These are phyloP conservation scores for Microtus ochrogaster DNA, from an alignment of 2,113 vertebrate species.

Conservation along the genomic window DNA sequence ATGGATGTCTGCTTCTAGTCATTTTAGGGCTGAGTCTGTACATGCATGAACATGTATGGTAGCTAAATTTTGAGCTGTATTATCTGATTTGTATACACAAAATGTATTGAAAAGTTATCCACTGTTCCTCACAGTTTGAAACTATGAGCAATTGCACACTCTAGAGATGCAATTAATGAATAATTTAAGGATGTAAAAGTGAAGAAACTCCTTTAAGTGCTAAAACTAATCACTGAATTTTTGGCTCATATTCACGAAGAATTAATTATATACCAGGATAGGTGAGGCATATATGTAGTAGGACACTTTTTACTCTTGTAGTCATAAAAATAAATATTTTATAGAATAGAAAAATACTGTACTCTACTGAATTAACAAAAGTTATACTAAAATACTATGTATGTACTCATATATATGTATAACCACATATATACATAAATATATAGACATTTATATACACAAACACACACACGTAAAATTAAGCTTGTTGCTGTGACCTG, in stretches of 20 bases:
- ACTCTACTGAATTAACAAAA: conserved; percentile 94
- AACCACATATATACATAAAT: too few species aligned
- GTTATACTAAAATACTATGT: conserved; percentile 89
- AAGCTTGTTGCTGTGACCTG: conserved; percentile 92
- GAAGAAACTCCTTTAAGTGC: conserved; percentile 86
- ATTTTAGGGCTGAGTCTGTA: background rate
- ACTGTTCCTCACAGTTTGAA: conserved; percentile 86
- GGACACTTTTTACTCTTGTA: conserved; percentile 93
- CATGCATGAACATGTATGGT: conserved; percentile 60
- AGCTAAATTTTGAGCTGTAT: conserved; percentile 86
- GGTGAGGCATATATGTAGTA: conserved; percentile 93
- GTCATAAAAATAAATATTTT: conserved; percentile 86
- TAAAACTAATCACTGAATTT: conserved; percentile 86
- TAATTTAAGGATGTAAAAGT: conserved; percentile 82
- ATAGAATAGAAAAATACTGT: conserved; percentile 92
- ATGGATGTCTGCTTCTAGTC: background rate
- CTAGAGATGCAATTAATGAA: conserved; percentile 82
- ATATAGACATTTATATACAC: conserved; percentile 68
- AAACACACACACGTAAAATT: conserved; percentile 85
- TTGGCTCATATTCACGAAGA: conserved; percentile 88
- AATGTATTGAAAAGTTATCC: conserved; percentile 86
- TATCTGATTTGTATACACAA: conserved; percentile 87
- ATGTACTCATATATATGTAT: background rate
- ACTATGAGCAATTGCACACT: conserved; percentile 76
- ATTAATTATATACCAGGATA: conserved; percentile 90